Evolutionary conservation across 2,113 vertebrate species (phyloP), one percentile per base, ranked within the genome.

Genomic region (Delphinus delphis): DNA sequence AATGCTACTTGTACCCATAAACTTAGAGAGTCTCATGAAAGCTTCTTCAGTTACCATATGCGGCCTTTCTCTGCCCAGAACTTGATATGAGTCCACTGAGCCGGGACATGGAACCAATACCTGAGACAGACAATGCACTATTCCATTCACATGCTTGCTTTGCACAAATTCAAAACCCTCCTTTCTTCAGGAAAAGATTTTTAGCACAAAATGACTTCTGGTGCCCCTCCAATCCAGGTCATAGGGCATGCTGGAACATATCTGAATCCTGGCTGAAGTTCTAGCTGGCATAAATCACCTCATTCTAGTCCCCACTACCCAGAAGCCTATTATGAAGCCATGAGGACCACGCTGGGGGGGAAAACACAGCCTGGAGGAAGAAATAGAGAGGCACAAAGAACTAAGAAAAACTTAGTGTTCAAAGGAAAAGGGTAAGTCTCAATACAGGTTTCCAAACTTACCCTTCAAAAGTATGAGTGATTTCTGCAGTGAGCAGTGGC

Each of bases 371-470:
- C 33, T 21, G 9, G 47, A 50, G 44, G 65, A 94, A 94, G 62
- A 96, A 84, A 67, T 28, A 60, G 76, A 73, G 20, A 77, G 5
- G 70, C 8, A 88, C 47, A 84, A 94, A 88, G 33, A 96, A 93
- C n/a, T 83, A 44, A 93, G 41, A 88, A 92, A 85, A 50, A 28
- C 41, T 20, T 58, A n/a, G 25, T 47, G 18, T 87, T 95, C 36
- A 41, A 88, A 79, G 20, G 38, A 93, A 96, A 91, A 60, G 36
- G 33, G 53, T 47, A 77, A 92, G 76, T 91, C 83, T 94, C 38
- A 83, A 31, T 84, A 79, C 11, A 77, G 18, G 25, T 88, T 91
- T 83, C 70, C 63, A 89, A 92, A 77, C 31, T 92, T 31, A 81
- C 20, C 9, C n/a, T 93, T 73, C 31, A 76, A n/a, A 63, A 25